Evolutionary conservation across 2,888 invertebrate species (phyloP).

Genomic region (Loripinus fragilis): DNA sequence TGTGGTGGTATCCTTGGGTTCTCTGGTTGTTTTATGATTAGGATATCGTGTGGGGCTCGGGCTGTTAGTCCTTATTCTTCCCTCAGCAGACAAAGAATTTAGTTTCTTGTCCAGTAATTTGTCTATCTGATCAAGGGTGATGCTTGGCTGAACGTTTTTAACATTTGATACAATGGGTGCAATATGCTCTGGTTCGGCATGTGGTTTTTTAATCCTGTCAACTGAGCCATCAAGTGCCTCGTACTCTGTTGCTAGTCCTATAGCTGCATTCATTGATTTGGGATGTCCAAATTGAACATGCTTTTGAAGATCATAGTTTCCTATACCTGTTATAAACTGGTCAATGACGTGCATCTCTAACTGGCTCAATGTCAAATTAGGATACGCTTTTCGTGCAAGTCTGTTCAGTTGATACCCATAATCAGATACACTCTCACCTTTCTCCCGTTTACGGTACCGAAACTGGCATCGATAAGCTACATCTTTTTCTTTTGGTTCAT

Average conservation of each 20-base stretch:
- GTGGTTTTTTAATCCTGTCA: conserved; percentile 5
- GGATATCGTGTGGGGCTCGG: not conserved
- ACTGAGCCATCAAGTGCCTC: not conserved
- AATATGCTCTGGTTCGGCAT: not conserved
- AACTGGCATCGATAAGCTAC: conserved; percentile 31
- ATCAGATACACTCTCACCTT: conserved; percentile 32
- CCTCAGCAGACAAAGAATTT: not conserved
- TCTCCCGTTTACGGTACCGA: conserved; percentile 21
- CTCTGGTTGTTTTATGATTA: not conserved
- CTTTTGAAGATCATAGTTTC: conserved; percentile 29
- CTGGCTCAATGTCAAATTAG: conserved; percentile 2
- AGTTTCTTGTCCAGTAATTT: not conserved
- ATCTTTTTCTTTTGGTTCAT: conserved; percentile 2
- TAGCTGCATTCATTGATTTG: conserved; percentile 17
- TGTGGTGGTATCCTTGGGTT: not conserved
- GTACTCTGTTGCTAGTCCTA: conserved; percentile 15
- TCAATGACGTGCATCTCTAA: too few species aligned
- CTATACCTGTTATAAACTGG: conserved; percentile 29
- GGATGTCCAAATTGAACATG: too few species aligned
- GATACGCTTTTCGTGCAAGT: conserved; percentile 29
- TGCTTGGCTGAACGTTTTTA: not conserved
- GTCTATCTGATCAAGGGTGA: not conserved
- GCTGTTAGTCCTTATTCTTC: not conserved
- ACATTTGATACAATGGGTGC: not conserved
- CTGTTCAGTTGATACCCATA: too few species aligned